Base-by-base conservation (phyloP, 1,140 invertebrate species). In the Trichomalopsis sarcophagae region DNA sequence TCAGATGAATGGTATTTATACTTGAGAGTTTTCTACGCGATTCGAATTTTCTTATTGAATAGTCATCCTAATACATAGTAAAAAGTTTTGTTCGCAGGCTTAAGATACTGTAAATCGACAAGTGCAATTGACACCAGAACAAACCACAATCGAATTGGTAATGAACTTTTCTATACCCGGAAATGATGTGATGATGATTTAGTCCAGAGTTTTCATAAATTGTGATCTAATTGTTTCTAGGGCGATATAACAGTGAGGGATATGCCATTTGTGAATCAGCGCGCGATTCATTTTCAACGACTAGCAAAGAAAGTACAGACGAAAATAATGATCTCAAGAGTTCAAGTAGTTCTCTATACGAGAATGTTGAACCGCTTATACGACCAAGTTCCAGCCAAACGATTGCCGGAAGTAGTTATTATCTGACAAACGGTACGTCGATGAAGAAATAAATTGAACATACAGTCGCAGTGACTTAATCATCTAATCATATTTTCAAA, bases 101-200 rank as follows among this genome's bases (percentile, higher is more conserved):
- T 91, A 82, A 87, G 90, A 80, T 88, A 88, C 33, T 88, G 89
- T 50, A 91, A 91, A 89, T 92, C 91, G 47, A 90, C 88, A 40
- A 87, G 88, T 87, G 90, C 88, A 10, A 90, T 92, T 69, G 87
- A 90, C 81, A 81, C 86, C 55, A 89, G 89, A 78, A 77, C 88
- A 75, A 85, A 62, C 85, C 81, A 85, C 77, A 81, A 79, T 87
- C 77, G 81, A 81, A 74, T 89, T 44, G 88, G 88, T 91, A 86
- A 87, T 36, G 73, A 82, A 88, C 68, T 74, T 23, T 84, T 36
- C 36, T 40, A n/a, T 13, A 21, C 5, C 27, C 30, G 27, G 74
- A 85, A 62, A 80, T 27, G 44, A 40, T 74, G 44, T 74, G 11
- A 33, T n/a, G 11, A 74, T 74, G 11, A 44, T 40, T 75, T 17